Conservation (phyloP, 2,797 vertebrate genomes). For the Anguilla pacifica region DNA sequence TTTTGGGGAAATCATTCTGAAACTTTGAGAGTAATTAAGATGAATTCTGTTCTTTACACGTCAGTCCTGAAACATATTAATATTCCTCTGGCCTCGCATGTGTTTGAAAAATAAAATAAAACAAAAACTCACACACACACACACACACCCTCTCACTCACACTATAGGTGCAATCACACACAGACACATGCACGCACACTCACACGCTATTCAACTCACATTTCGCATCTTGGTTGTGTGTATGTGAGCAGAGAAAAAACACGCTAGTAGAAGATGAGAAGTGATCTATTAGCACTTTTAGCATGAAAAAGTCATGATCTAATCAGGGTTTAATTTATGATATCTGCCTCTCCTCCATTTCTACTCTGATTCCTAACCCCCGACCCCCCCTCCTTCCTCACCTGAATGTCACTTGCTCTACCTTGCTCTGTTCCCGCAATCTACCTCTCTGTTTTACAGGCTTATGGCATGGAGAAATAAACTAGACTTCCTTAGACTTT, state of each 20-base stretch:
- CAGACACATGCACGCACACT: too few relatives aligned
- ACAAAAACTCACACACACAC: too few relatives aligned
- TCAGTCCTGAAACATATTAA: slow-evolving; percentile 72
- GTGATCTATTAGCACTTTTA: too few relatives aligned
- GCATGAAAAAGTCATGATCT: too few relatives aligned
- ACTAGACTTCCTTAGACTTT: too few relatives aligned
- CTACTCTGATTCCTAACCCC: background rate
- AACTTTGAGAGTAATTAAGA: slow-evolving; percentile 76
- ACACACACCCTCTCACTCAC: too few relatives aligned
- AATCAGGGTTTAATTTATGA: background rate
- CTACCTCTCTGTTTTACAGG: too few relatives aligned
- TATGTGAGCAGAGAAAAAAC: background rate
- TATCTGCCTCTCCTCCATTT: background rate
- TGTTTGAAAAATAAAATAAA: background rate
- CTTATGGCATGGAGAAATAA: too few relatives aligned
- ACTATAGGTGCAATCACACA: too few relatives aligned
- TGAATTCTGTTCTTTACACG: slow-evolving; percentile 79
- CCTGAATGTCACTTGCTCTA: background rate
- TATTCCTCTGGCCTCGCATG: slow-evolving; percentile 34
- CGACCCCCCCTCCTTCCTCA: background rate
- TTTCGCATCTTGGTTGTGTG: background rate
- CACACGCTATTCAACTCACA: too few relatives aligned
- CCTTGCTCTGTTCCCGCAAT: too few relatives aligned
- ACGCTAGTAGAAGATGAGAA: too few relatives aligned
- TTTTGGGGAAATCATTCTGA: slow-evolving; percentile 76